A percentile compares a stretch with the other conserved stretches of the same genome.
These are phyloP conservation scores for Poecilia picta DNA, from an alignment of 2,797 vertebrate species.

Conservation along the genomic window DNA sequence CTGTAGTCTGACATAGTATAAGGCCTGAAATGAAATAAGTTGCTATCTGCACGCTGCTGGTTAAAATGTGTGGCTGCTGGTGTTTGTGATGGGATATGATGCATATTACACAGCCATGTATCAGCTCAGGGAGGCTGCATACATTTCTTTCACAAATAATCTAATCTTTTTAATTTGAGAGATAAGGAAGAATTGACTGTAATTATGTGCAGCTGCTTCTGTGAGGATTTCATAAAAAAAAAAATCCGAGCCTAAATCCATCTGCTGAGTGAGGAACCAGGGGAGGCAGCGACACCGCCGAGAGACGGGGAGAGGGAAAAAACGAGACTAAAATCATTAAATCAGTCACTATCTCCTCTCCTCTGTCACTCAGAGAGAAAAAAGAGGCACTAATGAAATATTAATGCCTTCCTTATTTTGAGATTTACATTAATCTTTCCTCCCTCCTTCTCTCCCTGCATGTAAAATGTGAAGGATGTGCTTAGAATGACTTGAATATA, in stretches of 20 bases:
- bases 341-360: slow-evolving; percentile 87
- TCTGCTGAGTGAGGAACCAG: slow-evolving; percentile 87
- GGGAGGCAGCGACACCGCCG: slow-evolving; percentile 80
- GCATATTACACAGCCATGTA: slow-evolving; percentile 54
- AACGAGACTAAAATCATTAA: slow-evolving; percentile 91
- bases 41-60: slow-evolving; percentile 43
- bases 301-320: slow-evolving; percentile 74
- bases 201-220: slow-evolving; percentile 89
- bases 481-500: slow-evolving; percentile 63
- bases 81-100: slow-evolving; percentile 26
- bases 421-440: slow-evolving; percentile 85
- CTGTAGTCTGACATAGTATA: slow-evolving; percentile 48
- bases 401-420: slow-evolving; percentile 90
- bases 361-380: slow-evolving; percentile 90
- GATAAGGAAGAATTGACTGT: slow-evolving; percentile 87
- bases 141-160: slow-evolving; percentile 84
- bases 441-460: slow-evolving; percentile 55
- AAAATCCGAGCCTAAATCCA: slow-evolving; percentile 69
- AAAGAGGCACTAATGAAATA: slow-evolving; percentile 95
- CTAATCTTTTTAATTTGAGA: slow-evolving; percentile 91
- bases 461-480: slow-evolving; percentile 65
- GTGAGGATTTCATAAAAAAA: slow-evolving; percentile 86
- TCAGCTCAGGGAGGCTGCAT: slow-evolving; percentile 70
- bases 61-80: slow-evolving; percentile 29
- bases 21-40: slow-evolving; percentile 50